A percentile compares a stretch with the other conserved stretches of the same genome.
Evolutionary conservation across 2,797 vertebrate genomes (phyloP).

Genomic region (Arremon brunneinucha): DNA sequence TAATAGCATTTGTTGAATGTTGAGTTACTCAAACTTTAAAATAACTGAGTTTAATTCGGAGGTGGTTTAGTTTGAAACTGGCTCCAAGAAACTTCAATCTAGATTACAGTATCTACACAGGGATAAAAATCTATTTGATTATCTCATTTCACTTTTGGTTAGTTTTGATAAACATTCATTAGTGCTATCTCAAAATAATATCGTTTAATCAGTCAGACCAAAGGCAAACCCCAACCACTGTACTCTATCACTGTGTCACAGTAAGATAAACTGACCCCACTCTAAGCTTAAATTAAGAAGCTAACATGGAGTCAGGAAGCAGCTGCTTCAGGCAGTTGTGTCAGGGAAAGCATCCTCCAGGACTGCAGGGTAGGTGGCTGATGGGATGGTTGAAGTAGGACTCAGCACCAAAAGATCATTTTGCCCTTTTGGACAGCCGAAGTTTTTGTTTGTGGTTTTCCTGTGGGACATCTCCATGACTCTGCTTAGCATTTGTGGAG

Average conservation of each 20-base stretch:
- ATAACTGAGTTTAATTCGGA: background rate
- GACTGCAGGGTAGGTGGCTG: background rate
- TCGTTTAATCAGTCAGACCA: background rate
- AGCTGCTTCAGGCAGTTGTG: background rate
- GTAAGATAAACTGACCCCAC: background rate
- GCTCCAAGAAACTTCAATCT: background rate
- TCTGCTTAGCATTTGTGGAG: background rate
- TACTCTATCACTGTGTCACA: background rate
- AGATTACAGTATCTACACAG: background rate
- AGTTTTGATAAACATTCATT: background rate
- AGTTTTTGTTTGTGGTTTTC: background rate
- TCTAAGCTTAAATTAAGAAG: background rate
- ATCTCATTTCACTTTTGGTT: background rate
- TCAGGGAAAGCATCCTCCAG: background rate
- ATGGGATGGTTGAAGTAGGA: background rate
- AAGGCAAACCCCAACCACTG: background rate
- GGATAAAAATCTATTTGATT: background rate
- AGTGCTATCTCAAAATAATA: background rate
- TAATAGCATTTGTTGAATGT: background rate
- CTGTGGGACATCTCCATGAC: background rate
- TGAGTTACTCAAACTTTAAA: background rate
- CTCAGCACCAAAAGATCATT: background rate
- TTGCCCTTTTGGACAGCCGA: background rate
- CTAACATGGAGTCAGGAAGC: background rate
- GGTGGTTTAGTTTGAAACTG: background rate